A percentile compares a stretch with the other conserved stretches of the same genome.
Evolutionary conservation across 2,888 invertebrate genomes (phyloP).

Genomic region (Drosophila borealis): DNA sequence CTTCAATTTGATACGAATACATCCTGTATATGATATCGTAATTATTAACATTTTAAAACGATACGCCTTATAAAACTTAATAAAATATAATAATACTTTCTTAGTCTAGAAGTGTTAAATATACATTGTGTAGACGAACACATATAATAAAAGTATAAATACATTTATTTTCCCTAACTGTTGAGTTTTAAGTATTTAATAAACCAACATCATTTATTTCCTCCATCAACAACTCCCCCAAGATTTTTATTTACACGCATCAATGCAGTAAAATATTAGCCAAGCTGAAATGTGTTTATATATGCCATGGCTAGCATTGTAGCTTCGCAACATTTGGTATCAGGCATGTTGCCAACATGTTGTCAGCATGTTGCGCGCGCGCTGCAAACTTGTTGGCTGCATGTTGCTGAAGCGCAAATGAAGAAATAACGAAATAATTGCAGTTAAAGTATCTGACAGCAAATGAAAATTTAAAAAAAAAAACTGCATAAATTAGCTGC

Average conservation of each 20-base stretch:
- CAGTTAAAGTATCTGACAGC: constrained; percentile 52
- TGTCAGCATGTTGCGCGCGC: constrained; percentile 56
- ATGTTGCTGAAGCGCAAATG: constrained; percentile 52
- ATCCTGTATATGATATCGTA: too few relatives aligned
- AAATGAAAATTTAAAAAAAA: constrained; percentile 31
- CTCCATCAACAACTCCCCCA: neutral
- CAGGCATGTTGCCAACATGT: constrained; percentile 48
- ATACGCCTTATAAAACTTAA: too few relatives aligned
- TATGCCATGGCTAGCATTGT: constrained; percentile 25
- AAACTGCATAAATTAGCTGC: constrained; percentile 47
- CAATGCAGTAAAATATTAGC: neutral
- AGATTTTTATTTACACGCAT: neutral
- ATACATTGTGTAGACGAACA: too few relatives aligned
- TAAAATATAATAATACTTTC: too few relatives aligned
- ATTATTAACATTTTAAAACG: too few relatives aligned
- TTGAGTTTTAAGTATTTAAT: too few relatives aligned
- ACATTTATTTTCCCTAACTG: too few relatives aligned
- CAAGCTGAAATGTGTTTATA: neutral
- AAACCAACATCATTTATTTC: neutral
- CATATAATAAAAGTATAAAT: too few relatives aligned
- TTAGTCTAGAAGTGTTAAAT: too few relatives aligned
- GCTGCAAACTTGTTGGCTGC: constrained; percentile 63
- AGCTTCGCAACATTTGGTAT: constrained; percentile 38
- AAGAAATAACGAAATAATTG: constrained; percentile 59
- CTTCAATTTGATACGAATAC: too few relatives aligned